Conservation (phyloP, 64 coral and sea anemone species). For the Porites lutea region DNA sequence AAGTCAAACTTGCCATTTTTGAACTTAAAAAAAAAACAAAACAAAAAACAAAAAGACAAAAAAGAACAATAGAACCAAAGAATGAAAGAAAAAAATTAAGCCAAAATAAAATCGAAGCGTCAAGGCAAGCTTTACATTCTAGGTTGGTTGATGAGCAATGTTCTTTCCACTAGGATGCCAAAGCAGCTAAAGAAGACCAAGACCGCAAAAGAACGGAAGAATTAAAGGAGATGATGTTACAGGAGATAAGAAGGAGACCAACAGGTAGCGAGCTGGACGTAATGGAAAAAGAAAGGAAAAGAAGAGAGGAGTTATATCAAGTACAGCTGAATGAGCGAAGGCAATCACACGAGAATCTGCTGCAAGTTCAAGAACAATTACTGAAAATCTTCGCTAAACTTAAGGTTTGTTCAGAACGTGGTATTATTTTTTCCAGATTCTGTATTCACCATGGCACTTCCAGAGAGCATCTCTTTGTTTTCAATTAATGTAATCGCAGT, state of each 20-base stretch:
- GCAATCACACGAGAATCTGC: conserved; percentile 54
- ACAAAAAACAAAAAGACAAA: too few relatives aligned
- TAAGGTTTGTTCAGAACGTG: conserved; percentile 59
- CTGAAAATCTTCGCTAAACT: conserved; percentile 90
- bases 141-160: too few relatives aligned
- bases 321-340: conserved; percentile 64
- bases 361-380: conserved; percentile 95
- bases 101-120: too few relatives aligned
- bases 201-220: conserved; percentile 68
- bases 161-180: conserved; percentile 6
- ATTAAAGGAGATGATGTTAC: conserved; percentile 88
- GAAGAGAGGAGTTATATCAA: conserved; percentile 17
- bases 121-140: too few relatives aligned
- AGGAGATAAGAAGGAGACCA: conserved; percentile 80
- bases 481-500: too few relatives aligned
- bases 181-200: conserved; percentile 46
- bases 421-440: background rate
- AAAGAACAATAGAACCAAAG: too few relatives aligned
- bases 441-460: too few relatives aligned
- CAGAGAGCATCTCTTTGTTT: too few relatives aligned
- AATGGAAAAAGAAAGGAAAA: conserved; percentile 45
- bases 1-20: too few relatives aligned
- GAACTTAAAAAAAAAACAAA: too few relatives aligned
- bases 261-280: background rate
- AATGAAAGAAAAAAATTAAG: too few relatives aligned